A percentile compares a stretch with the other conserved stretches of the same genome.
Evolutionary conservation across 2,888 invertebrate genomes (phyloP).

Genomic region (Chymomyza amoena): DNA sequence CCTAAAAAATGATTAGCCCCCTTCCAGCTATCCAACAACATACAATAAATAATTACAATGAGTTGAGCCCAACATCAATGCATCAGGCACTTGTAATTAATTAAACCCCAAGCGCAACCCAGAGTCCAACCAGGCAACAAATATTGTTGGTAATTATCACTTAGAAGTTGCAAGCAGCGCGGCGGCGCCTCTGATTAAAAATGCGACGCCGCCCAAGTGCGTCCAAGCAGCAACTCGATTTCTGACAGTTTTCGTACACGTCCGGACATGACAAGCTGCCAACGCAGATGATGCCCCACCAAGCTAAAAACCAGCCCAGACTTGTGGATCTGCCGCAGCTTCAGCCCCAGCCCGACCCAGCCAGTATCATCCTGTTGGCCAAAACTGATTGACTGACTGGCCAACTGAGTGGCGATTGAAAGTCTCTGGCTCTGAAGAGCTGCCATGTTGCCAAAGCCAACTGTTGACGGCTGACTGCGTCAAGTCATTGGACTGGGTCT

Average conservation of each 20-base stretch:
- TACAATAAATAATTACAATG: conserved; percentile 53
- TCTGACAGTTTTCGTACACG: conserved; percentile 73
- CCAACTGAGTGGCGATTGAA: conserved; percentile 44
- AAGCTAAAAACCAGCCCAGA: conserved; percentile 58
- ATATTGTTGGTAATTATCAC: conserved; percentile 70
- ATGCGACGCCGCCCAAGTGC: conserved; percentile 60
- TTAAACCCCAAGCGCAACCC: conserved; percentile 37
- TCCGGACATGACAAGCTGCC: conserved; percentile 76
- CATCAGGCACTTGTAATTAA: conserved; percentile 57
- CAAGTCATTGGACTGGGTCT: conserved; percentile 6
- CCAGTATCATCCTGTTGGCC: conserved; percentile 7
- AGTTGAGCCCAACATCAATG: conserved; percentile 31
- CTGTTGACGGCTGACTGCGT: conserved; percentile 14
- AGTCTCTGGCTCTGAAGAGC: conserved; percentile 8
- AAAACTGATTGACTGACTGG: conserved; percentile 56
- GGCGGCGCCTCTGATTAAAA: conserved; percentile 60
- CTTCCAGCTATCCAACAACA: background rate
- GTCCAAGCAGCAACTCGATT: conserved; percentile 64
- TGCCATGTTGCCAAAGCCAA: conserved; percentile 1
- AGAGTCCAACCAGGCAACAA: conserved; percentile 35
- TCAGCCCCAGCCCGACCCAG: too few relatives aligned
- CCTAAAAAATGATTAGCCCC: background rate
- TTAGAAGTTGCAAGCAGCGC: conserved; percentile 53
- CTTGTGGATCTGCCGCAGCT: background rate
- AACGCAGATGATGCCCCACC: conserved; percentile 47